phyloP scores from a whole-genome alignment of 2,888 invertebrate species.

The Stomorhina lunata region DNA sequence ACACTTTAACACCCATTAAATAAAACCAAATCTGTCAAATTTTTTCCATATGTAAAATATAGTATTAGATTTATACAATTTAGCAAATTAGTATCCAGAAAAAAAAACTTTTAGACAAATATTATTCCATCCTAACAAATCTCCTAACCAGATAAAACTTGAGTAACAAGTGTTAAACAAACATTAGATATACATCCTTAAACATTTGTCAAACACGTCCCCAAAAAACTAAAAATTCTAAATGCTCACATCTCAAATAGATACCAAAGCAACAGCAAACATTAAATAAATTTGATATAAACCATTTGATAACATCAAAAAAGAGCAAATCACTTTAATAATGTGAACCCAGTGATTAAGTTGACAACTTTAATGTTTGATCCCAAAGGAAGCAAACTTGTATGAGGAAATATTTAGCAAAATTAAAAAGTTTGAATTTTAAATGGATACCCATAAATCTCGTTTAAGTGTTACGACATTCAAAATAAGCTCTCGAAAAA shows the following conservation, averaged over 20 bases:
- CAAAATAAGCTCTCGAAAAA: too few relatives aligned
- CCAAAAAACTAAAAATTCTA: neutral
- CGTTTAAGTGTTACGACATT: too few relatives aligned
- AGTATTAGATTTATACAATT: too few relatives aligned
- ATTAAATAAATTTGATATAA: neutral
- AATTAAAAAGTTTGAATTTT: neutral
- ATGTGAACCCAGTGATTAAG: conserved; percentile 1
- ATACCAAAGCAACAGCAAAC: neutral
- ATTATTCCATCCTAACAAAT: neutral
- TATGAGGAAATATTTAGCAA: neutral
- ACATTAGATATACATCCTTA: neutral
- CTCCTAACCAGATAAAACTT: conserved; percentile 27
- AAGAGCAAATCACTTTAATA: neutral
- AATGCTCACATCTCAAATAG: neutral
- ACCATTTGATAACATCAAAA: neutral
- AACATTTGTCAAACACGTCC: neutral
- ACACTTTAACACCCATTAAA: too few relatives aligned
- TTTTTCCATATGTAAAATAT: too few relatives aligned
- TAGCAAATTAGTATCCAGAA: neutral
- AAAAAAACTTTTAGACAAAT: conserved; percentile 27
- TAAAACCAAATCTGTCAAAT: too few relatives aligned
- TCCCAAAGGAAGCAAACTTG: neutral
- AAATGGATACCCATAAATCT: neutral
- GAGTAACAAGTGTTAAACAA: conserved; percentile 38
- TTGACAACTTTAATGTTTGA: neutral